phyloP scores from a whole-genome alignment of 2,888 invertebrate genomes.

The Drosophila neutralis region DNA sequence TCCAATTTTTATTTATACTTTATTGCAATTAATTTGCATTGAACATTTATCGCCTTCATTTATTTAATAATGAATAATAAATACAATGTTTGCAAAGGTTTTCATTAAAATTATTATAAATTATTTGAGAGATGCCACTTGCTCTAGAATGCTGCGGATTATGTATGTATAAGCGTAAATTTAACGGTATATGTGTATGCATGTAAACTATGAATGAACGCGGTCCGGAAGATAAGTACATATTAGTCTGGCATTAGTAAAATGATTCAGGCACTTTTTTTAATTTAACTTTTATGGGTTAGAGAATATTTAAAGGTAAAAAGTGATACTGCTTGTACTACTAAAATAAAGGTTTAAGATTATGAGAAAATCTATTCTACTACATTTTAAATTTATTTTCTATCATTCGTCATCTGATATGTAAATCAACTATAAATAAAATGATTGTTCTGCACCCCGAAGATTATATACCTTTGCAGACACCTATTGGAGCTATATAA shows the following conservation, averaged over 20 bases:
- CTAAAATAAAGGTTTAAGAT: neutral
- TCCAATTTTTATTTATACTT: slow-evolving; percentile 7
- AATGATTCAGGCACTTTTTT: neutral
- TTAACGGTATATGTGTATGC: neutral
- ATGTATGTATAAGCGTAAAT: neutral
- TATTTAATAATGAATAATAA: neutral
- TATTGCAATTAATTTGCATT: slow-evolving; percentile 8
- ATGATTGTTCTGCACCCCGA: neutral
- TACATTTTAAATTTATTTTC: neutral
- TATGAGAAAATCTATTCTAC: neutral
- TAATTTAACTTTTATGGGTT: neutral
- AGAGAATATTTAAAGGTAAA: neutral
- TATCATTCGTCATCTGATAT: neutral
- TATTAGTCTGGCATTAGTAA: neutral
- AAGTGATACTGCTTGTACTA: neutral
- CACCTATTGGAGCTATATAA: neutral
- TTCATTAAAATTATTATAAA: neutral
- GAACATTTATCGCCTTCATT: neutral
- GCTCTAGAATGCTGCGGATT: neutral
- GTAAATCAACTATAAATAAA: neutral
- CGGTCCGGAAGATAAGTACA: neutral
- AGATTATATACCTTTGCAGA: neutral
- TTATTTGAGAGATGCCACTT: neutral
- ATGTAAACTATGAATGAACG: neutral
- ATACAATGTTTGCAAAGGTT: neutral